These are phyloP conservation scores for Megaptera novaeangliae DNA, from an alignment of 2,113 vertebrate genomes.

Conservation along the genomic window DNA sequence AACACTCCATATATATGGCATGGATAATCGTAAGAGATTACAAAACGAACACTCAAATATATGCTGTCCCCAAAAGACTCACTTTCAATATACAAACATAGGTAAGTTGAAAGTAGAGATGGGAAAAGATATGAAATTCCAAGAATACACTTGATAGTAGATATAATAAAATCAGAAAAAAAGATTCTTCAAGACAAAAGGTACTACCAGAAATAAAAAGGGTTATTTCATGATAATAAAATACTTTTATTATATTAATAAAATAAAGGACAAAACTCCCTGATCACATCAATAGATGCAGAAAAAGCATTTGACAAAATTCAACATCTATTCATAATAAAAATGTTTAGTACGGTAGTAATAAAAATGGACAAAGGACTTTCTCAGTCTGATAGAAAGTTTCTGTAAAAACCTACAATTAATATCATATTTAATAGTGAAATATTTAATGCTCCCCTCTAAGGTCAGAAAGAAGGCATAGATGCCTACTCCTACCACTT, in stretches of 20 bases:
- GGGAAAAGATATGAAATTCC: background rate
- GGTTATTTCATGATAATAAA: background rate
- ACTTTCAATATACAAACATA: background rate
- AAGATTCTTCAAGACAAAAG: background rate
- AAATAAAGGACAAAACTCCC: background rate
- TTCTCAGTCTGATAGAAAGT: background rate
- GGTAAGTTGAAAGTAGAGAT: background rate
- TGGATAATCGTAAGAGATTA: background rate
- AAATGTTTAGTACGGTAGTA: background rate
- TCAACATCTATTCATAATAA: background rate
- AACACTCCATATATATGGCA: background rate
- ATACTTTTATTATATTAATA: background rate
- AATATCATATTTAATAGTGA: background rate
- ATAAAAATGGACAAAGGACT: background rate
- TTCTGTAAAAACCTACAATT: background rate
- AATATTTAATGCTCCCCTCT: background rate
- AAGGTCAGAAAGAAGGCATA: background rate
- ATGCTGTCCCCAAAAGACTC: background rate
- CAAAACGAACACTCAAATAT: background rate
- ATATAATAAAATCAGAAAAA: background rate
- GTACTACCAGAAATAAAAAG: background rate
- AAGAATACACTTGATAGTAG: background rate
- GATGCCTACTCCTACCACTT: background rate
- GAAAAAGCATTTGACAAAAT: background rate
- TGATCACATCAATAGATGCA: background rate